Evolutionary conservation across 2,113 vertebrate genomes (phyloP).

Genomic region (Calcarius ornatus): DNA sequence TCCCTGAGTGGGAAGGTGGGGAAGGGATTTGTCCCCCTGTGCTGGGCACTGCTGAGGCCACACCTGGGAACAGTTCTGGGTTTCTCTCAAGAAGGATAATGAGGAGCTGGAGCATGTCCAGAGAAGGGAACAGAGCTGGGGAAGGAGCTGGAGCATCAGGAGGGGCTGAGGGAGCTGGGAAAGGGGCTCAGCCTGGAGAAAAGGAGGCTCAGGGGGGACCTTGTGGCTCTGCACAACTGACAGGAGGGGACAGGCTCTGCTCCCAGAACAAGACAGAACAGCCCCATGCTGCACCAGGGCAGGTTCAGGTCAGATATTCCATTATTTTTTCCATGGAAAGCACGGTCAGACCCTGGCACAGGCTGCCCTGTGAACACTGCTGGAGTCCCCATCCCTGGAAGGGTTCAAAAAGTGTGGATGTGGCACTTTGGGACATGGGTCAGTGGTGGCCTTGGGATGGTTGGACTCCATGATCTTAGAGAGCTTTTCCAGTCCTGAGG

Average conservation of each 20-base stretch:
- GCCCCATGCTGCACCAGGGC: accelerated
- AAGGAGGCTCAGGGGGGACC: not conserved
- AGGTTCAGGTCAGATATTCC: accelerated
- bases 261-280: accelerated
- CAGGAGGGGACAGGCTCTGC: not conserved
- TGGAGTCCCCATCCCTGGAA: not conserved
- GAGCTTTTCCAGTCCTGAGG: not conserved
- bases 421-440: not conserved
- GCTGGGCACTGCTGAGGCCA: not conserved
- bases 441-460: accelerated
- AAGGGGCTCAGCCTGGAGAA: not conserved
- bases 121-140: accelerated
- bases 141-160: not conserved
- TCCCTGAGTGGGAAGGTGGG: not conserved
- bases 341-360: not conserved
- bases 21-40: not conserved
- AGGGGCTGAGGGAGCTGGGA: accelerated
- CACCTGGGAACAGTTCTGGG: not conserved
- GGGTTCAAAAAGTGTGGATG: no score
- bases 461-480: accelerated
- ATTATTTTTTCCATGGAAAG: not conserved
- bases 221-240: not conserved
- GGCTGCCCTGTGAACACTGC: not conserved
- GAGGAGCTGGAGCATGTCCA: accelerated
- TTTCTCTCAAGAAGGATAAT: not conserved